Conservation (phyloP, 2,888 invertebrate species). For the Uropetala carovei region DNA sequence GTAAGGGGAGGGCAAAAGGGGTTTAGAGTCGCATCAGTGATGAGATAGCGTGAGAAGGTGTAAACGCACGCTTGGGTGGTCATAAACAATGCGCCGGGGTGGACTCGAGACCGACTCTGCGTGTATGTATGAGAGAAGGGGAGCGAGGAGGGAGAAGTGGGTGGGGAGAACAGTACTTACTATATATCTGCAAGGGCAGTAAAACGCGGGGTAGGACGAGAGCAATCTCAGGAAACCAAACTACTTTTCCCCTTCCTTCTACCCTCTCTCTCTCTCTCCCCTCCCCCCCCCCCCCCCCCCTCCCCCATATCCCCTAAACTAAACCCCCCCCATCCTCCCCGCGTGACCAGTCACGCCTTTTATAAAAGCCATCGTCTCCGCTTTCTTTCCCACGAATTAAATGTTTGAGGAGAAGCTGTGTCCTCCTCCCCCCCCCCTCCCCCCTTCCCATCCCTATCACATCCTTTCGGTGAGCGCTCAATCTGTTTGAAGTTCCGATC, state of each 20-base stretch:
- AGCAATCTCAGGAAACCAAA: neutral
- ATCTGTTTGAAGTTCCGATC: too few species aligned
- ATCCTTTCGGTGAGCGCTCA: too few species aligned
- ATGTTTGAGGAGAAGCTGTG: too few species aligned
- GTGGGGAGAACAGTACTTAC: neutral
- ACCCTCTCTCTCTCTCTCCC: neutral
- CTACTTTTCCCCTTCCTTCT: neutral
- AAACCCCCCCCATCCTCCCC: neutral
- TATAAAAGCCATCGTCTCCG: too few species aligned
- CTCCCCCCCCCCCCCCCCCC: neutral
- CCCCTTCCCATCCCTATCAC: too few species aligned
- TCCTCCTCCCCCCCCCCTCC: too few species aligned
- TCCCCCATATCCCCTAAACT: neutral
- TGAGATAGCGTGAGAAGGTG: slow-evolving; percentile 46
- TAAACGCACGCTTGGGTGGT: slow-evolving; percentile 42
- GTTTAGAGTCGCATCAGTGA: neutral
- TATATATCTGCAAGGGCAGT: neutral
- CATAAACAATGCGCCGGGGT: slow-evolving; percentile 40
- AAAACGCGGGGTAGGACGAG: neutral
- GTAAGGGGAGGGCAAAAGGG: neutral
- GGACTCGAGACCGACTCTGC: slow-evolving; percentile 13
- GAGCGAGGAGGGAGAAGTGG: neutral
- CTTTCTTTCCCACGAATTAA: too few species aligned
- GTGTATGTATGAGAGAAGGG: neutral
- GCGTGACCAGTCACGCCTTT: neutral